A percentile compares a stretch with the other conserved stretches of the same genome.
These are phyloP conservation scores for Pardalotus punctatus DNA, from an alignment of 2,113 vertebrate genomes.

Conservation along the genomic window DNA sequence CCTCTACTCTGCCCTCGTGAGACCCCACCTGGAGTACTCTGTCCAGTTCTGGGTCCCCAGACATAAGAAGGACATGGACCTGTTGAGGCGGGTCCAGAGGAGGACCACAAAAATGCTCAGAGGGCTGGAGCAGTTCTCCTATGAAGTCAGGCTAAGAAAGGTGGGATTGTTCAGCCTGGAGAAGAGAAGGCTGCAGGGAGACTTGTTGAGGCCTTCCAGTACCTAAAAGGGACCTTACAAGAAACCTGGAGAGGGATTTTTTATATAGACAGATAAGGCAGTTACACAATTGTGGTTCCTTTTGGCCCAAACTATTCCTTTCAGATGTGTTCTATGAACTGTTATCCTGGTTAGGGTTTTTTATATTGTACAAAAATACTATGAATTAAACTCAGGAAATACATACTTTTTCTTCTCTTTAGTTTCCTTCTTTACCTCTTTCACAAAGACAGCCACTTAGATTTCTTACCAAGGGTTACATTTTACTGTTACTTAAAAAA, in stretches of 20 bases:
- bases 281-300: not conserved
- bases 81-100: fast-evolving
- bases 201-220: not conserved
- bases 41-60: not conserved
- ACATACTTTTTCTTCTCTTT: not conserved
- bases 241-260: not conserved
- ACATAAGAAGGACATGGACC: too few species aligned
- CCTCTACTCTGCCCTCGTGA: not conserved
- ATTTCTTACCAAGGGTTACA: not conserved
- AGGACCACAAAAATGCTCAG: not conserved
- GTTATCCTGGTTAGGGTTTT: not conserved
- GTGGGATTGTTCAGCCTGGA: not conserved
- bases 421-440: not conserved
- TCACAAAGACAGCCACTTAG: not conserved
- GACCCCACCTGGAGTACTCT: not conserved
- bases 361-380: not conserved
- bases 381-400: not conserved
- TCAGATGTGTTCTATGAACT: not conserved
- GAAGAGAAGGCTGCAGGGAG: not conserved
- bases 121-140: not conserved
- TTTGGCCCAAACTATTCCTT: not conserved
- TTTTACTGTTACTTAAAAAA: not conserved
- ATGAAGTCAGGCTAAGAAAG: not conserved
- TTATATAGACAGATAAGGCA: not conserved
- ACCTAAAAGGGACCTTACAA: not conserved